Percentiles rank a stretch among this genome's conserved stretches.
Conservation (phyloP, 2,888 invertebrate genomes). For the Leptopilina myrica region DNA sequence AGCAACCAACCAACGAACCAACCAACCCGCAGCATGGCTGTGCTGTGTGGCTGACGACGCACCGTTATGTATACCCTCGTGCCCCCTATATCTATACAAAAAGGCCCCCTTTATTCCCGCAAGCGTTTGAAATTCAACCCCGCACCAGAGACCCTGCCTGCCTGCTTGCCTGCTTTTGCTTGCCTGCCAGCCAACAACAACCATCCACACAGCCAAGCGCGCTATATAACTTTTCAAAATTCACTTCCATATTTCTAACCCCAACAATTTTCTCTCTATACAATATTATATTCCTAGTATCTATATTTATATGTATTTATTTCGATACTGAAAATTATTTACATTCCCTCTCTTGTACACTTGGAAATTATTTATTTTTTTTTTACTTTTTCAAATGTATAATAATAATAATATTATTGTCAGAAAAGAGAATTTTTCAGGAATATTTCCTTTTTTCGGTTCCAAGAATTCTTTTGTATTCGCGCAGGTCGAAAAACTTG, state of each 20-base stretch:
- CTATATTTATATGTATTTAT: not conserved
- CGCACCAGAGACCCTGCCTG: conserved; percentile 60
- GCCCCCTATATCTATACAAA: conserved; percentile 67
- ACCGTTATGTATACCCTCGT: conserved; percentile 72
- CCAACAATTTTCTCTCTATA: not conserved
- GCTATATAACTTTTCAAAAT: conserved; percentile 16
- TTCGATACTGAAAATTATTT: not conserved
- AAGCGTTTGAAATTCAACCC: conserved; percentile 74
- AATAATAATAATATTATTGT: not conserved
- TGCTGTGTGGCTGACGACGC: conserved; percentile 65
- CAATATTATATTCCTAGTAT: not conserved
- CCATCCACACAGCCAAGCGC: conserved; percentile 2
- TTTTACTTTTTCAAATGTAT: not conserved
- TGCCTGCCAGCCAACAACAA: not conserved
- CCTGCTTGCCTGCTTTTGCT: no score
- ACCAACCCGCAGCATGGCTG: conserved; percentile 65
- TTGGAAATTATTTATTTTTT: not conserved
- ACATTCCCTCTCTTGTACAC: not conserved
- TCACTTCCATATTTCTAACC: conserved; percentile 32
- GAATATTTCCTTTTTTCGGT: not conserved
- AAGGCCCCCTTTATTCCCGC: conserved; percentile 68
- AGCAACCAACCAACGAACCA: conserved; percentile 63
- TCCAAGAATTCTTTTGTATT: conserved; percentile 7
- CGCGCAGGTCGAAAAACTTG: not conserved
- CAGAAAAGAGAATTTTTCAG: not conserved